These are phyloP conservation scores for Galeopsomyia nigrocyanea DNA, from an alignment of 2,888 invertebrate species.

Conservation along the genomic window DNA sequence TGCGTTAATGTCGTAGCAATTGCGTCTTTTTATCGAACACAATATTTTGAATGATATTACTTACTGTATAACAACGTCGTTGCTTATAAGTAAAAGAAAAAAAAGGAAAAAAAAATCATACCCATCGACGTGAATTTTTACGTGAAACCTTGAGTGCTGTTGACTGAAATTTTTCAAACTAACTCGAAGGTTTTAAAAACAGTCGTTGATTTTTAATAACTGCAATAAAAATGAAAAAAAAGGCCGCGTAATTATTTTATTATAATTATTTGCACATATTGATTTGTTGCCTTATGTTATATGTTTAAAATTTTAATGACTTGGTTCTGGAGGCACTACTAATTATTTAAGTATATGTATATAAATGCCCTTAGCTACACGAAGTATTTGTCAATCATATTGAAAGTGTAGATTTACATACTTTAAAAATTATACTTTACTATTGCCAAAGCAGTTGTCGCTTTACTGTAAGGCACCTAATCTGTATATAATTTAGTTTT, in stretches of 20 bases:
- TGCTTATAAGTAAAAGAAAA: constrained; percentile 20
- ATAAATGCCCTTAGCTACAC: constrained; percentile 42
- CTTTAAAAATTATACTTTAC: constrained; percentile 42
- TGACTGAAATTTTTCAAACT: constrained; percentile 40
- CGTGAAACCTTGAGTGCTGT: constrained; percentile 16
- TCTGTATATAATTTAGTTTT: constrained; percentile 52
- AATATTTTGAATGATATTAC: constrained; percentile 28
- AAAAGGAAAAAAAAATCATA: constrained; percentile 11
- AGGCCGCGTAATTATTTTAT: constrained; percentile 29
- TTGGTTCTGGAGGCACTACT: constrained; percentile 47
- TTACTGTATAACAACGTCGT: constrained; percentile 19
- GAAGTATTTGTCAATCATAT: constrained; percentile 45
- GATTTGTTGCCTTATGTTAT: constrained; percentile 32
- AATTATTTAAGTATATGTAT: constrained; percentile 48
- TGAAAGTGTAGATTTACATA: constrained; percentile 46
- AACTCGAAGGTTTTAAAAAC: constrained; percentile 32
- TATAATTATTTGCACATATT: constrained; percentile 32
- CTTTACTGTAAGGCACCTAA: constrained; percentile 36
- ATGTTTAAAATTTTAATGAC: constrained; percentile 30
- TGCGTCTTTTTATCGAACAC: constrained; percentile 18
- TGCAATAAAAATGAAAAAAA: constrained; percentile 27
- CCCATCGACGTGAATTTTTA: constrained; percentile 24
- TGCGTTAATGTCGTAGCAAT: constrained; percentile 13
- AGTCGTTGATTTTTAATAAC: constrained; percentile 26
- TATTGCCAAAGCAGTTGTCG: constrained; percentile 32